phyloP scores from a whole-genome alignment of 2,888 invertebrate species.

The Cephonodes hylas region DNA sequence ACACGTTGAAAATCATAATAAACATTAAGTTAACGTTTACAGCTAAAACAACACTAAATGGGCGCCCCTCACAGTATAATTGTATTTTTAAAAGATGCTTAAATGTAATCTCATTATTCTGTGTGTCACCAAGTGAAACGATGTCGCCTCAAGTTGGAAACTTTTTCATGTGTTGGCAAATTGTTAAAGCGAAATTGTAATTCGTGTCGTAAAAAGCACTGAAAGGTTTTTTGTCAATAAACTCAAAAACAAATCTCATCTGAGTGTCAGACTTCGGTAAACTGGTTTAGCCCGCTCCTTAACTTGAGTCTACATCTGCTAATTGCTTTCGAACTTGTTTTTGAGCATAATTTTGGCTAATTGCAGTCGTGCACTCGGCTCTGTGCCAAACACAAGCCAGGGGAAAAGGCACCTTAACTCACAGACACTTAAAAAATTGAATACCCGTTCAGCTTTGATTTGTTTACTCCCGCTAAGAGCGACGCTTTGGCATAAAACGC shows the following conservation, averaged over 20 bases:
- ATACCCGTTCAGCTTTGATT: constrained; percentile 34
- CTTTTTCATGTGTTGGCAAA: background rate
- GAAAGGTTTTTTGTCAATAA: constrained; percentile 31
- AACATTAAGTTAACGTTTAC: background rate
- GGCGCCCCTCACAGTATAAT: background rate
- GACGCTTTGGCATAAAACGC: background rate
- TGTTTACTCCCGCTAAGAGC: constrained; percentile 18
- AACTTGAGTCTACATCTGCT: constrained; percentile 70
- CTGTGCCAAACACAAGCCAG: constrained; percentile 54
- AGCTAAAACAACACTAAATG: background rate
- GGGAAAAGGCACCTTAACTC: constrained; percentile 58
- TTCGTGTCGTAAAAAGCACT: constrained; percentile 17
- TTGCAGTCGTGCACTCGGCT: constrained; percentile 69
- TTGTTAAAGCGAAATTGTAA: constrained; percentile 1
- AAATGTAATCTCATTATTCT: background rate
- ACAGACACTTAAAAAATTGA: constrained; percentile 43
- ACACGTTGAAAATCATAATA: background rate
- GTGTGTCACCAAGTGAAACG: background rate
- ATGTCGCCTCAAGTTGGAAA: background rate
- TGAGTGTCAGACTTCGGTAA: constrained; percentile 44
- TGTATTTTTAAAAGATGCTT: background rate
- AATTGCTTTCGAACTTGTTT: constrained; percentile 77
- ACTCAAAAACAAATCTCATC: constrained; percentile 49
- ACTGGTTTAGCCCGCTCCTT: constrained; percentile 57
- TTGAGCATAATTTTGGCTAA: constrained; percentile 77